Conservation (phyloP, 2,113 vertebrate genomes). For the Redunca redunca region DNA sequence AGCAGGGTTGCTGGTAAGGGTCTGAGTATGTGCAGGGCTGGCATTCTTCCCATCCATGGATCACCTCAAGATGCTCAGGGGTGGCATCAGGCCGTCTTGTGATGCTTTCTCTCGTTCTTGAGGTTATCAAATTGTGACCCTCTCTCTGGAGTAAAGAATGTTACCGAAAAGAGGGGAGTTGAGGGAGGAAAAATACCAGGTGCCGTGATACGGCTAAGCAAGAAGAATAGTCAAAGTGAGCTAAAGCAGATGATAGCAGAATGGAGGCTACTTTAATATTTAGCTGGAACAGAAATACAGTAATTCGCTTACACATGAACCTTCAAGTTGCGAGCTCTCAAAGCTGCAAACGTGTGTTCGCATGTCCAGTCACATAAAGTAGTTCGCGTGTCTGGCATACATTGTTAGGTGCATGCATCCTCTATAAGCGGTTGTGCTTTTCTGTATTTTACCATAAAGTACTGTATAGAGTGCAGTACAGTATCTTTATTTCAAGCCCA, state of each 20-base stretch:
- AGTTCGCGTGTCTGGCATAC: rapidly evolving
- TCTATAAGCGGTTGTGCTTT: background rate
- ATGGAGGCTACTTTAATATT: background rate
- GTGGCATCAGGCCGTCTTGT: background rate
- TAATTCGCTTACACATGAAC: background rate
- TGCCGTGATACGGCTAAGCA: background rate
- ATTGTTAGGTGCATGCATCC: background rate
- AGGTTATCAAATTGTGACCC: background rate
- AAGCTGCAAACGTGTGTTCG: background rate
- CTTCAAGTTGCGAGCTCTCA: background rate
- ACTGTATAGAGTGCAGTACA: background rate
- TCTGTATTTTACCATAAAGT: background rate
- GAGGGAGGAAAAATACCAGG: background rate
- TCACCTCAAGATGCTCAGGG: background rate
- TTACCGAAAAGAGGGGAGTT: background rate
- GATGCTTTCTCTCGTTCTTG: background rate
- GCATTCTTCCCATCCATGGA: background rate
- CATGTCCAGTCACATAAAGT: background rate
- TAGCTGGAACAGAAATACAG: background rate
- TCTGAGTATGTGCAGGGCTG: background rate
- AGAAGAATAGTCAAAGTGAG: background rate
- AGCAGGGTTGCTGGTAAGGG: background rate
- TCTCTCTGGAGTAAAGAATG: background rate
- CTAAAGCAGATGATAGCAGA: background rate
- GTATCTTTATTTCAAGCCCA: background rate